A percentile compares a stretch with the other conserved stretches of the same genome.
Evolutionary conservation across 2,797 vertebrate species (phyloP).

Genomic region (Anniella stebbinsi): DNA sequence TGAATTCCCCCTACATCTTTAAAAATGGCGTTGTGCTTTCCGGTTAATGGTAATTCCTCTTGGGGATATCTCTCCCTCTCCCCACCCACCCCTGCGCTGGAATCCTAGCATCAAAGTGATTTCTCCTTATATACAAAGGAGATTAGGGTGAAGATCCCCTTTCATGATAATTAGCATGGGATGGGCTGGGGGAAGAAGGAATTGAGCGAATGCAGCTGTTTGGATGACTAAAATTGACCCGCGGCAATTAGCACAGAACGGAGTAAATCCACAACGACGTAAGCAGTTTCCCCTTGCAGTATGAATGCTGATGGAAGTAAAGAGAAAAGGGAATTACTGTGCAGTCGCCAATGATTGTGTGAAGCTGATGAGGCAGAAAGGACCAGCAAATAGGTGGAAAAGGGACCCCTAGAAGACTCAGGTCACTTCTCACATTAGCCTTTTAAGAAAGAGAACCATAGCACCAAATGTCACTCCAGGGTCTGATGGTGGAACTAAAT

Average conservation of each 20-base stretch:
- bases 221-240: conserved; percentile 15
- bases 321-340: not conserved
- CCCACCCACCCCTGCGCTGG: not conserved
- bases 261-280: not conserved
- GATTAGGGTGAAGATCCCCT: not conserved
- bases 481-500: not conserved
- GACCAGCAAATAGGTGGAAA: not conserved
- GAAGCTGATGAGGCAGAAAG: not conserved
- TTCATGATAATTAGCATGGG: not conserved
- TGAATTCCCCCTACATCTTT: too few relatives aligned
- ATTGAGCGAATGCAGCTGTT: not conserved
- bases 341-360: not conserved
- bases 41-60: not conserved
- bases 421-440: not conserved
- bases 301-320: not conserved
- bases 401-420: not conserved
- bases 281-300: not conserved
- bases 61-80: not conserved
- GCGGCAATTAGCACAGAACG: not conserved
- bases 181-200: not conserved
- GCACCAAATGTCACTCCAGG: not conserved
- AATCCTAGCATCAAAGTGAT: not conserved
- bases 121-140: not conserved
- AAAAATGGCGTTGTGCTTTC: not conserved
- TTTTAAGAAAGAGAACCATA: not conserved